Percentiles rank a stretch among this genome's conserved stretches.
These are phyloP conservation scores for Gastrophryne carolinensis DNA, from an alignment of 2,797 vertebrate genomes.

Conservation along the genomic window DNA sequence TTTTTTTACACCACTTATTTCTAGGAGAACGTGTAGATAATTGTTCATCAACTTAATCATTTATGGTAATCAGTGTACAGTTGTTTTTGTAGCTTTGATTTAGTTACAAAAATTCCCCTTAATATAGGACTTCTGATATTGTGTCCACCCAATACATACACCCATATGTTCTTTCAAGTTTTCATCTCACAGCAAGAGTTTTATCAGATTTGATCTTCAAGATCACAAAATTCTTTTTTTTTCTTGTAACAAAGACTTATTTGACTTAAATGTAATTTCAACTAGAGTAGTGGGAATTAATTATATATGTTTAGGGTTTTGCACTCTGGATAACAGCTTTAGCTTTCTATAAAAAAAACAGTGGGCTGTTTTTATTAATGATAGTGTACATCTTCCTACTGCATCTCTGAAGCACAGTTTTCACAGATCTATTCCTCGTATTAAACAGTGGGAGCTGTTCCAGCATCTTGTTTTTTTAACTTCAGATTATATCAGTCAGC, in stretches of 20 bases:
- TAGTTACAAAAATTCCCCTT: too few species aligned
- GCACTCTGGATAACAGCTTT: neutral
- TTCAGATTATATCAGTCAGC: slow-evolving; percentile 40
- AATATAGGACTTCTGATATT: too few species aligned
- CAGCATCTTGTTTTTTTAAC: slow-evolving; percentile 34
- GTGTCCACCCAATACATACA: too few species aligned
- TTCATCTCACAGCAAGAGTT: neutral
- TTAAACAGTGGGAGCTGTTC: slow-evolving; percentile 34
- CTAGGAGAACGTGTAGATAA: too few species aligned
- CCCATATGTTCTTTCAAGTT: neutral
- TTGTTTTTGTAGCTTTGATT: too few species aligned
- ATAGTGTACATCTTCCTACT: slow-evolving; percentile 10
- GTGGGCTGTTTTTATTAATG: slow-evolving; percentile 23
- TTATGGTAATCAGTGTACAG: too few species aligned
- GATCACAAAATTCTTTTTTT: neutral
- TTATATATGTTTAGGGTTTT: slow-evolving; percentile 12
- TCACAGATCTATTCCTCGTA: slow-evolving; percentile 17
- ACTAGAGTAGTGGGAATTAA: slow-evolving; percentile 2
- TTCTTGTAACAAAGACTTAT: neutral
- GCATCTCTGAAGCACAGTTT: neutral
- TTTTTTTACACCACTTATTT: too few species aligned
- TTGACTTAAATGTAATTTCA: neutral
- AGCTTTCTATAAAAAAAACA: slow-evolving; percentile 15
- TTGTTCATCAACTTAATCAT: too few species aligned
- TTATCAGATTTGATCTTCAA: neutral